phyloP scores from a whole-genome alignment of 2,888 invertebrate species.

The Spatulosminthurus flaviceps region DNA sequence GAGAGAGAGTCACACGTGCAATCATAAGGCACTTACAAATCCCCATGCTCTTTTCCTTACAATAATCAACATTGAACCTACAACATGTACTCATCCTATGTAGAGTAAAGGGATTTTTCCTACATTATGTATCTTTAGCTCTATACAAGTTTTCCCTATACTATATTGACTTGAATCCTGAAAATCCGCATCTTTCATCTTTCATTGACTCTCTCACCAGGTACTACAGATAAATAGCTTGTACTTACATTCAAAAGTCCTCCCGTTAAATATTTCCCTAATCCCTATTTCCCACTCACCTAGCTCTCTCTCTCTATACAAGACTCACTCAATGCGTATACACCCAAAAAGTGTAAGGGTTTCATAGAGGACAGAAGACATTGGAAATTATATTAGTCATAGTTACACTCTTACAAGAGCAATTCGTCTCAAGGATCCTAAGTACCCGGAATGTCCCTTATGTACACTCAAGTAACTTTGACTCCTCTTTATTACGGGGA shows the following conservation, averaged over 20 bases:
- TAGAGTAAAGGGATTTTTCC: too few relatives aligned
- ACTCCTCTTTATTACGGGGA: too few relatives aligned
- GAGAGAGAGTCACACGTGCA: conserved; percentile 45
- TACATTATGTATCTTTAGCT: too few relatives aligned
- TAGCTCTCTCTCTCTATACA: background rate
- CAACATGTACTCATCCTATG: too few relatives aligned
- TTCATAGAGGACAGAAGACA: background rate
- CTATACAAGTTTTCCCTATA: too few relatives aligned
- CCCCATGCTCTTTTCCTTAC: background rate
- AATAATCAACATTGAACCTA: too few relatives aligned
- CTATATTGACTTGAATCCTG: too few relatives aligned
- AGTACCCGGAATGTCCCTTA: background rate
- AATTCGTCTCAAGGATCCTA: conserved; percentile 42
- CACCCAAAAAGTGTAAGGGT: too few relatives aligned
- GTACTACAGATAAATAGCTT: conserved; percentile 46
- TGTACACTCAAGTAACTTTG: too few relatives aligned
- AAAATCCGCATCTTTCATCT: conserved; percentile 33
- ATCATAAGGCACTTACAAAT: conserved; percentile 35
- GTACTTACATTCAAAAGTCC: conserved; percentile 29
- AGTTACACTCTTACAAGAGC: conserved; percentile 22
- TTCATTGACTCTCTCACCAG: conserved; percentile 46
- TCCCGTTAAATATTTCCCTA: conserved; percentile 29
- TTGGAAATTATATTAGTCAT: conserved; percentile 7
- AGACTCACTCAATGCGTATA: background rate
- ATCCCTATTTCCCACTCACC: background rate